Evolutionary conservation across 2,113 vertebrate genomes (phyloP).

Genomic region (Pangasianodon gigas): DNA sequence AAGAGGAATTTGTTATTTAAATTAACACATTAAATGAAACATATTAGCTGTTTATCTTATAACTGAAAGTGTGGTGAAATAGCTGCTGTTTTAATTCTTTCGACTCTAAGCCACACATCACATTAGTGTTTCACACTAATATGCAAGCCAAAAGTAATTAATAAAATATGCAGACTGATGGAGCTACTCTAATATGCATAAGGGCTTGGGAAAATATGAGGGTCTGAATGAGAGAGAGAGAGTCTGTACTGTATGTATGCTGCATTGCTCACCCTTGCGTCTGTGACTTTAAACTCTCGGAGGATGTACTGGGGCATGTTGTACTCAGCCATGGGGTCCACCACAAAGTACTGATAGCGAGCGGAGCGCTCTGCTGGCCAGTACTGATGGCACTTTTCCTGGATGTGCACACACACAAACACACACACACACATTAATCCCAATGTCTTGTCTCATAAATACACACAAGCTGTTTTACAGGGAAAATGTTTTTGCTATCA

Average conservation of each 20-base stretch:
- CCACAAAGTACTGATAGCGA: constrained; percentile 96
- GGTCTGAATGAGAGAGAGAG: background rate
- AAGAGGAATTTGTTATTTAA: background rate
- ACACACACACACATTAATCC: background rate
- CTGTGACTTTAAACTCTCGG: constrained; percentile 96
- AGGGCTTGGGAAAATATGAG: background rate
- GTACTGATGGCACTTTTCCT: constrained; percentile 98
- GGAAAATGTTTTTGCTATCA: background rate
- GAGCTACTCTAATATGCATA: constrained; percentile 1
- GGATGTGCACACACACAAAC: constrained; percentile 28
- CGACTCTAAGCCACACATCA: background rate
- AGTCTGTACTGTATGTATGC: background rate
- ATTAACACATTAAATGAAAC: background rate
- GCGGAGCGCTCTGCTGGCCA: constrained; percentile 95
- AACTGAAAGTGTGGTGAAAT: constrained; percentile 1
- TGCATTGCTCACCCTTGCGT: constrained; percentile 85
- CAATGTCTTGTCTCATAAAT: background rate
- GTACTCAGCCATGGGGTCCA: constrained; percentile 98
- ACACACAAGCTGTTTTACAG: background rate
- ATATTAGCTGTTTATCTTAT: background rate
- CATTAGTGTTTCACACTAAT: background rate
- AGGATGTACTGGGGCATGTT: constrained; percentile 99
- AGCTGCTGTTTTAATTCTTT: constrained; percentile 2
- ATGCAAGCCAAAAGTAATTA: constrained; percentile 5
- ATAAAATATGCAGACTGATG: background rate